These are phyloP conservation scores for Halcyon malimbica DNA, from an alignment of 2,113 vertebrate species.

Conservation along the genomic window DNA sequence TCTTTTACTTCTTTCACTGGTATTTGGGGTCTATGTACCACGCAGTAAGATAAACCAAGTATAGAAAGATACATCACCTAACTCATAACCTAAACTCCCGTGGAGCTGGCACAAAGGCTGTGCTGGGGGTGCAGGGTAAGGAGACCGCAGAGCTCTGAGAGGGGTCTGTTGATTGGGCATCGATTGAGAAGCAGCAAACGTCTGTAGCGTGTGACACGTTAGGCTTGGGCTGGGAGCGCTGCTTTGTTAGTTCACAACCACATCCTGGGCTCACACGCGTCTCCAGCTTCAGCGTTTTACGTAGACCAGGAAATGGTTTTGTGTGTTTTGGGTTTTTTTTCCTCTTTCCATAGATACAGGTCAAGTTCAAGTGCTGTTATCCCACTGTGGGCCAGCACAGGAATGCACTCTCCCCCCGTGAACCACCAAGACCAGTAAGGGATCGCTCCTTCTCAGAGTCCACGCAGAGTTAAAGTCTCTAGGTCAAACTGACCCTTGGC, in stretches of 20 bases:
- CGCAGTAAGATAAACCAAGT: fast-evolving
- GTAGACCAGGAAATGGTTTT: conserved; percentile 2
- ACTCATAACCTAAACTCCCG: neutral
- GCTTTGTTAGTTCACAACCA: neutral
- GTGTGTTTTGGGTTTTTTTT: neutral
- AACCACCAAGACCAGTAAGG: neutral
- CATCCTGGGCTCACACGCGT: neutral
- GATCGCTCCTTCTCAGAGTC: neutral
- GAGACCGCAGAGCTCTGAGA: fast-evolving
- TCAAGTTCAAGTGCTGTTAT: neutral
- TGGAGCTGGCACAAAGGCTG: fast-evolving
- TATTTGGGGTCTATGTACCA: neutral
- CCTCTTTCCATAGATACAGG: neutral
- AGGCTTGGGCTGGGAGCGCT: neutral
- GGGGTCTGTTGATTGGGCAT: fast-evolving
- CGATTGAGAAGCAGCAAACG: neutral
- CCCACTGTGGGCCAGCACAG: neutral
- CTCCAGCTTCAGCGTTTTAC: neutral
- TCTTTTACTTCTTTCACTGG: neutral
- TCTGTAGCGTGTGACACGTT: fast-evolving
- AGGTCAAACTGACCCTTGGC: neutral
- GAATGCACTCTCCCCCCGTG: neutral
- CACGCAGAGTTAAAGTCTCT: neutral
- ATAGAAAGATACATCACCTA: neutral
- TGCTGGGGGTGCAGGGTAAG: neutral